Base-by-base conservation (phyloP, 2,113 vertebrate genomes). In the Microcebus griseorufus region DNA sequence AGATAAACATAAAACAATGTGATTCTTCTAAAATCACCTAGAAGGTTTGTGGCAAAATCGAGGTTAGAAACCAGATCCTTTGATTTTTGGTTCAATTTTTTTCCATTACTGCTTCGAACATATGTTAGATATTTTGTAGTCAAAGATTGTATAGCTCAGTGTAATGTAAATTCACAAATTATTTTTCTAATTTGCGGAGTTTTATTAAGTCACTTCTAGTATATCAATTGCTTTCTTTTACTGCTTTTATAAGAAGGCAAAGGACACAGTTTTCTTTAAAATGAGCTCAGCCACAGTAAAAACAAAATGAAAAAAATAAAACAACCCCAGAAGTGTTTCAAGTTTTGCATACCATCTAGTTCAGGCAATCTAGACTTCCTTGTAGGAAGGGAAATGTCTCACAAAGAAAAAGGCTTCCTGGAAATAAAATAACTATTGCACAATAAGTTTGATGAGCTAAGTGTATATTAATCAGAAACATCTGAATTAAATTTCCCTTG, bases 401-500 rank as follows among this genome's bases (percentile, higher is more conserved):
- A 48, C 53, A 94, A 90, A 94, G 88, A 90, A 87, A 92, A 97
- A 90, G 27, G 5, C 62, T 96, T 96, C 88, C 93, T 97, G 84
- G 92, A 98, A 98, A 97, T 97, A 86, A 97, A 95, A 67, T 91
- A 93, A 95, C 53, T 95, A 67, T 90, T 96, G 65, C 81, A 92
- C 95, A 96, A 93, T 82, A 94, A 95, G 23, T 97, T 95, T 96
- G 93, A 98, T 97, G 97, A 97, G 95, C 97, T 97, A 96, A 97
- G 87, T 97, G 48, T 45, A 81, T 91, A 95, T 96, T 97, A 97
- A 98, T 97, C 96, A 90, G 79, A 97, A 98, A 97, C 97, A 98
- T 97, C 84, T 98, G 98, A 98, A 95, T 94, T 98, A 98, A 97
- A 98, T 98, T 97, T 95, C 69, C 96, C 98, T 96, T 97, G 96